Percentiles rank a stretch among this genome's conserved stretches.
These are phyloP conservation scores for Cheiracanthium punctorium DNA, from an alignment of 2,888 invertebrate species.

Conservation along the genomic window DNA sequence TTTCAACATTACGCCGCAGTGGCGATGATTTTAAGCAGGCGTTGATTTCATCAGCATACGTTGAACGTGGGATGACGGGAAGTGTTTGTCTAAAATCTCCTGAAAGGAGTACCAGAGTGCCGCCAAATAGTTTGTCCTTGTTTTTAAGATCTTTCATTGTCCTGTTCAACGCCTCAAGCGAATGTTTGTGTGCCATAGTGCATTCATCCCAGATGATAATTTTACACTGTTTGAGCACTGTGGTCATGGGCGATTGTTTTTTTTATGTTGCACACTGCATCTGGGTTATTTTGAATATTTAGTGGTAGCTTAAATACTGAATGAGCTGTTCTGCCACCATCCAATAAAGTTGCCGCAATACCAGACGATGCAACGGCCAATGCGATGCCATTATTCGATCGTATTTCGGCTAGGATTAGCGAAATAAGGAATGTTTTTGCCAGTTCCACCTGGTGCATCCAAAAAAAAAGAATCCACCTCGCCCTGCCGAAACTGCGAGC, in stretches of 20 bases:
- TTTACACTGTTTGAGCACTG: slow-evolving; percentile 19
- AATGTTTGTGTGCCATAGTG: slow-evolving; percentile 76
- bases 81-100: slow-evolving; percentile 73
- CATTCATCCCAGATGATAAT: slow-evolving; percentile 77
- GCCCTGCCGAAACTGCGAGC: too few species aligned
- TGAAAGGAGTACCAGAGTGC: slow-evolving; percentile 70
- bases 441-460: too few species aligned
- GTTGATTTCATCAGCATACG: not conserved
- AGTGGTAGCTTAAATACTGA: slow-evolving; percentile 5
- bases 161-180: slow-evolving; percentile 72
- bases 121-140: slow-evolving; percentile 50
- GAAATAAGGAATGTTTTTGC: not conserved
- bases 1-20: slow-evolving; percentile 70
- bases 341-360: slow-evolving; percentile 73
- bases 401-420: not conserved
- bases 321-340: slow-evolving; percentile 61
- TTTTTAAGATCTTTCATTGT: slow-evolving; percentile 41
- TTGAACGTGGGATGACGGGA: slow-evolving; percentile 66
- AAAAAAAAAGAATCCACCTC: too few species aligned
- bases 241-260: slow-evolving; percentile 35
- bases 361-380: slow-evolving; percentile 73
- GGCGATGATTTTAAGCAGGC: slow-evolving; percentile 68
- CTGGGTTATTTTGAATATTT: slow-evolving; percentile 71
- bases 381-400: not conserved
- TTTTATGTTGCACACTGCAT: slow-evolving; percentile 75